A percentile compares a stretch with the other conserved stretches of the same genome.
Conservation (phyloP, 2,113 vertebrate genomes). For the Abramis brama region DNA sequence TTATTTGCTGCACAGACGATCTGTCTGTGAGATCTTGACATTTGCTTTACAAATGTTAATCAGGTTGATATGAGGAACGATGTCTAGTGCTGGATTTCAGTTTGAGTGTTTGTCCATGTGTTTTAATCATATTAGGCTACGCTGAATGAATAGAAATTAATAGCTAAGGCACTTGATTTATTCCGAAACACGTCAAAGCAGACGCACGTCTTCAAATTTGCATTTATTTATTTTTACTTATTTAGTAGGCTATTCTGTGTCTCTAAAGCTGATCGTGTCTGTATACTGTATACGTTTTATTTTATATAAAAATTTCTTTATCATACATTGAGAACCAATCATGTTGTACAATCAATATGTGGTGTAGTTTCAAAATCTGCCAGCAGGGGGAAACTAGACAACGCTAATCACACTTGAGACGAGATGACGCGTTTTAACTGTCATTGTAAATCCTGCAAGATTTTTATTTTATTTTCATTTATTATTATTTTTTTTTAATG, state of each 20-base stretch:
- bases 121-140: background rate
- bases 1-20: background rate
- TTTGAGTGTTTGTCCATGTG: conserved; percentile 14
- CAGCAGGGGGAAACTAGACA: background rate
- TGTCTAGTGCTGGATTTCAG: background rate
- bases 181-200: background rate
- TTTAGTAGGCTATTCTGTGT: too few relatives aligned
- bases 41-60: conserved; percentile 49
- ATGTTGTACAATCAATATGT: background rate
- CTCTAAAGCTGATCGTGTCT: too few relatives aligned
- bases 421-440: too few relatives aligned
- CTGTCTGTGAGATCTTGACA: conserved; percentile 27
- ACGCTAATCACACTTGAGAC: too few relatives aligned
- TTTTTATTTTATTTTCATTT: too few relatives aligned
- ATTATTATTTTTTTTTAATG: too few relatives aligned
- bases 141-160: background rate
- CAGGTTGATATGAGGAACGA: background rate
- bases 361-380: background rate
- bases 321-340: too few relatives aligned
- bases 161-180: background rate
- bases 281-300: too few relatives aligned
- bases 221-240: background rate
- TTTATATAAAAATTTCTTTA: too few relatives aligned
- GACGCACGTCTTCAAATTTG: background rate
- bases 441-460: too few relatives aligned